Base-by-base conservation (phyloP, 2,888 invertebrate species). In the Horisme vitalbata region DNA sequence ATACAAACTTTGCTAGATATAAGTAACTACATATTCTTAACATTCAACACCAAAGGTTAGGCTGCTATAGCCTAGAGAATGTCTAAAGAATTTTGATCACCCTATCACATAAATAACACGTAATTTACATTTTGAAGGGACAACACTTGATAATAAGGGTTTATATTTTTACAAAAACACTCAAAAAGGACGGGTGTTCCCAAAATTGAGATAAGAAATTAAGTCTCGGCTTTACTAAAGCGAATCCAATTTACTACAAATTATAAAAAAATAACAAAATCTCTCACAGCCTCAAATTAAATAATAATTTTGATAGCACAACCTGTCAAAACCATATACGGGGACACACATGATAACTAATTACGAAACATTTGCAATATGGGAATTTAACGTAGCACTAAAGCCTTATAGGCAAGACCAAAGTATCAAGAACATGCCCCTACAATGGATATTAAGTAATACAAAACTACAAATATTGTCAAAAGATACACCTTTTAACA, bases 251-350 rank as follows among this genome's bases (percentile, higher is more conserved):
- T 31, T 45, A 38, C 36, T 44, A 49, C 12, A 30, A 41, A 45
- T 48, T 21, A 38, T 41, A 46, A 33, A 39, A 37, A 70, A 77
- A 69, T 75, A 81, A 78, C 60, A 71, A 78, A 79, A 74, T n/a
- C 70, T 71, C 68, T 86, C 86, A 87, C 84, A 86, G 85, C 84
- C 85, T 78, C 83, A 83, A 81, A 67, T 62, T 72, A 80, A 77
- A 70, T 64, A 47, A 74, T 65, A 71, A 76, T 80, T 82, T 83
- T 70, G 69, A 75, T 62, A 68, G 60, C 67, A 65, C 56, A 63
- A 61, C 56, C 55, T 44, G 59, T 34, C 45, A 24, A 41, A 39
- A 35, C 21, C 14, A 38, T 38, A 55, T 39, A 56, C 50, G 34
- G 54, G 26, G 37, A 14, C 23, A 32, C 43, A 54, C 47, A 54